Evolutionary conservation across 2,888 invertebrate genomes (phyloP).

Genomic region (Listrodromus nycthemerus): DNA sequence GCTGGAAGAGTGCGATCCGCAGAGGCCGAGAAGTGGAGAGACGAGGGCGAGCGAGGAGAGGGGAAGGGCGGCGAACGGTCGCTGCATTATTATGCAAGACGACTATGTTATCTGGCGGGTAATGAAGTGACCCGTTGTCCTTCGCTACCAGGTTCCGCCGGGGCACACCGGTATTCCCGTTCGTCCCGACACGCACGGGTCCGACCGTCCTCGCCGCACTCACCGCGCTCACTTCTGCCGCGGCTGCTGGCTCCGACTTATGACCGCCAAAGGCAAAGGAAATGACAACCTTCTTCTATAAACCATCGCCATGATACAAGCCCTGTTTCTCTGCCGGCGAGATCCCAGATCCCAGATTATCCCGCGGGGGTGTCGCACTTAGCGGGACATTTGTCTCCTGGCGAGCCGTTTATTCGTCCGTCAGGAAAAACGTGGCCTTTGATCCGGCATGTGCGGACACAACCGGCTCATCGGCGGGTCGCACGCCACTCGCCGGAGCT

Average conservation of each 20-base stretch:
- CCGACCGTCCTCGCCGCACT: slow-evolving; percentile 67
- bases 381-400: slow-evolving; percentile 78
- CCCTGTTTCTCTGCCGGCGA: slow-evolving; percentile 62
- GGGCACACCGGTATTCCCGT: slow-evolving; percentile 64
- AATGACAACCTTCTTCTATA: slow-evolving; percentile 42
- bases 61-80: slow-evolving; percentile 37
- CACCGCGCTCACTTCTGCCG: slow-evolving; percentile 54
- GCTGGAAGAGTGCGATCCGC: slow-evolving; percentile 8
- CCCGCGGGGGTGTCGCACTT: slow-evolving; percentile 77
- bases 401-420: slow-evolving; percentile 44
- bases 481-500: slow-evolving; percentile 28
- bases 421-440: slow-evolving; percentile 40
- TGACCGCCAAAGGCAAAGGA: slow-evolving; percentile 62
- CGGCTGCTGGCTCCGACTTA: slow-evolving; percentile 29
- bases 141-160: slow-evolving; percentile 77
- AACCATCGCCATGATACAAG: slow-evolving; percentile 19
- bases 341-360: slow-evolving; percentile 80
- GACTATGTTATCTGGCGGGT: slow-evolving; percentile 79
- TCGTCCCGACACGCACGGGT: slow-evolving; percentile 59
- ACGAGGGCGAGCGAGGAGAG: slow-evolving; percentile 39
- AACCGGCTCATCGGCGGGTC: neutral
- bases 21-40: slow-evolving; percentile 48
- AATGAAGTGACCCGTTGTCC: slow-evolving; percentile 80
- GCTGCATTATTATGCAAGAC: slow-evolving; percentile 78
- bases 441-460: slow-evolving; percentile 22